These are phyloP conservation scores for Megalurothrips usitatus DNA, from an alignment of 2,888 invertebrate genomes.

Conservation along the genomic window DNA sequence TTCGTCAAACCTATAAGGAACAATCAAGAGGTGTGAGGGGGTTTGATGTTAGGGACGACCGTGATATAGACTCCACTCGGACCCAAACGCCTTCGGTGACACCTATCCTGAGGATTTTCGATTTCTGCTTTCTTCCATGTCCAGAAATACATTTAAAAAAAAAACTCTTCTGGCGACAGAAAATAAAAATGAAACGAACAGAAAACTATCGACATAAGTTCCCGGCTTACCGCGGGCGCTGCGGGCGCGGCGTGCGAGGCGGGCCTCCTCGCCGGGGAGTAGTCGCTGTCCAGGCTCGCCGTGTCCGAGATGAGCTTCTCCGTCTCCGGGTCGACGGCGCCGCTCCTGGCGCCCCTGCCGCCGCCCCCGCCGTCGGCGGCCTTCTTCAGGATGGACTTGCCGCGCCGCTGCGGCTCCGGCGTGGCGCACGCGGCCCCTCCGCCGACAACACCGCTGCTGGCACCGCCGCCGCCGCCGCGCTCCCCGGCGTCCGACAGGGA, in stretches of 20 bases:
- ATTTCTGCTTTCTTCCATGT: too few species aligned
- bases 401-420: constrained; percentile 61
- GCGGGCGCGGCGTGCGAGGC: constrained; percentile 40
- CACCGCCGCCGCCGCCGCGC: constrained; percentile 40
- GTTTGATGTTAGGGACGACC: too few species aligned
- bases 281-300: constrained; percentile 52
- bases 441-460: not conserved
- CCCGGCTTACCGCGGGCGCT: not conserved
- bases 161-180: too few species aligned
- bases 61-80: too few species aligned
- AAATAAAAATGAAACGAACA: too few species aligned
- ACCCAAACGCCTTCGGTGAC: too few species aligned
- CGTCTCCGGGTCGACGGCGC: constrained; percentile 63
- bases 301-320: constrained; percentile 68
- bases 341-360: constrained; percentile 44
- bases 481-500: constrained; percentile 68
- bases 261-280: constrained; percentile 42
- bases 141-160: too few species aligned
- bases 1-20: not conserved
- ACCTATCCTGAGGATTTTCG: too few species aligned
- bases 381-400: constrained; percentile 73
- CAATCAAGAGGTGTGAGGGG: not conserved
- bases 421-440: constrained; percentile 51
- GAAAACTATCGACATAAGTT: too few species aligned
- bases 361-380: constrained; percentile 55